phyloP scores from a whole-genome alignment of 2,888 invertebrate species.

The Leptura quadrifasciata region DNA sequence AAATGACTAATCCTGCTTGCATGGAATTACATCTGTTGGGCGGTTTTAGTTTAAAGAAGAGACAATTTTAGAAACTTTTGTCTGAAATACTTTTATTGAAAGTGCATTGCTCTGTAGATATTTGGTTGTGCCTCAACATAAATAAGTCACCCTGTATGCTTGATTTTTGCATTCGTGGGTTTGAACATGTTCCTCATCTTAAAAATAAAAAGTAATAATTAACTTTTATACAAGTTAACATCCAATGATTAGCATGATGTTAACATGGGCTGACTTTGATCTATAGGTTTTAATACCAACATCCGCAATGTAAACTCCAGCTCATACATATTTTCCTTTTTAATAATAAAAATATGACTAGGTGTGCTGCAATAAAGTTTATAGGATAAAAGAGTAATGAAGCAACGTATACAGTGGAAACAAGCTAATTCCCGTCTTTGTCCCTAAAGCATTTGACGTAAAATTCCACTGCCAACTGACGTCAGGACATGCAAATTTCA shows the following conservation, averaged over 20 bases:
- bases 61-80: no score
- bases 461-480: conserved; percentile 61
- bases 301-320: conserved; percentile 26
- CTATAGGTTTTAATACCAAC: conserved; percentile 11
- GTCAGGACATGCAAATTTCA: conserved; percentile 69
- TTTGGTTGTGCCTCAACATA: no score
- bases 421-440: conserved; percentile 62
- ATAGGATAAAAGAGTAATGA: conserved; percentile 62
- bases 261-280: background rate
- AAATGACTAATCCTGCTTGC: no score
- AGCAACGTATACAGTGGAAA: conserved; percentile 59
- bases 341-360: conserved; percentile 43
- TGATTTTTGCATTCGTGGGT: no score
- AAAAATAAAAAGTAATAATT: background rate
- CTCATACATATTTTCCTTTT: conserved; percentile 28
- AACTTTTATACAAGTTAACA: background rate
- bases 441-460: conserved; percentile 63
- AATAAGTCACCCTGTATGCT: no score
- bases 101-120: no score
- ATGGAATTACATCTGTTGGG: no score
- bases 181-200: background rate
- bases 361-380: conserved; percentile 58
- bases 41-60: no score
- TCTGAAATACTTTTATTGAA: no score
- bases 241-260: background rate